Conservation (phyloP, 2,113 vertebrate species). For the Ptyas mucosa region DNA sequence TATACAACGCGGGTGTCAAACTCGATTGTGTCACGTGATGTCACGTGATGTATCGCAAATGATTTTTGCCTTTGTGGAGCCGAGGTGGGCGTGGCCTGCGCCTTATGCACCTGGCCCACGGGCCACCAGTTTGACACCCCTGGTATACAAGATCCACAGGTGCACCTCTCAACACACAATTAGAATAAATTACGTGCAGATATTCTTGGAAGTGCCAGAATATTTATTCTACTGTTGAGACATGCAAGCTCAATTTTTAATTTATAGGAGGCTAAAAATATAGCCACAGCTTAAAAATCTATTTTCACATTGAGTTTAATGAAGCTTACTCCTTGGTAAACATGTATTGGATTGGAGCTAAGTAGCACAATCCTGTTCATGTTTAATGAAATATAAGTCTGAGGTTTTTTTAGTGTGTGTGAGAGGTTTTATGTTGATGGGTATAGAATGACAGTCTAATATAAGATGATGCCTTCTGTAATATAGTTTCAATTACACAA, state of each 20-base stretch:
- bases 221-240: neutral
- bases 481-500: neutral
- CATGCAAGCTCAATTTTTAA: neutral
- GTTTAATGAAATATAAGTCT: neutral
- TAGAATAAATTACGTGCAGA: neutral
- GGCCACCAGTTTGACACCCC: too few relatives aligned
- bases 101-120: too few relatives aligned
- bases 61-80: too few relatives aligned
- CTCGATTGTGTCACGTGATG: too few relatives aligned
- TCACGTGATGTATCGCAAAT: too few relatives aligned
- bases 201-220: neutral
- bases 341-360: neutral
- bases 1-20: neutral
- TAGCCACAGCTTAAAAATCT: conserved; percentile 1
- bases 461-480: neutral
- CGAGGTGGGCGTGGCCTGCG: too few relatives aligned
- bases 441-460: neutral
- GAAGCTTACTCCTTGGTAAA: neutral
- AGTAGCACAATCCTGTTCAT: neutral
- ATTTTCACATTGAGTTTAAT: neutral
- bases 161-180: neutral
- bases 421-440: neutral
- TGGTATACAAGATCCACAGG: neutral
- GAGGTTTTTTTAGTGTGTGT: neutral
- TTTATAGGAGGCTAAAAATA: neutral